Conservation (phyloP, 2,797 vertebrate genomes). For the Acanthis flammea region DNA sequence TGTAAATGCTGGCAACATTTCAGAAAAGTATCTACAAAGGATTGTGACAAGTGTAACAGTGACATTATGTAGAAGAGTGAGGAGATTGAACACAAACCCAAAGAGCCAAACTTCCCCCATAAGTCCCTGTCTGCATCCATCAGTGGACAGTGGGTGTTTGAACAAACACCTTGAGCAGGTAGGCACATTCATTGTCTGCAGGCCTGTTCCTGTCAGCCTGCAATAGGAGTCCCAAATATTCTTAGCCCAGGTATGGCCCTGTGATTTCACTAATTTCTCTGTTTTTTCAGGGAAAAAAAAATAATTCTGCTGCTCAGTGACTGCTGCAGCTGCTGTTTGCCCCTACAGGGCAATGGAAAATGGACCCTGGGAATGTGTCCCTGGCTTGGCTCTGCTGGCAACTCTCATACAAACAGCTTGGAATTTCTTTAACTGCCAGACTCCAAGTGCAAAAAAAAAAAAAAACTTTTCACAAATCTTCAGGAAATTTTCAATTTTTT, state of each 20-base stretch:
- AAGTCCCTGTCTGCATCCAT: background rate
- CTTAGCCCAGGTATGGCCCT: background rate
- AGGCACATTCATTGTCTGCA: background rate
- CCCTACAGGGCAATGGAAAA: background rate
- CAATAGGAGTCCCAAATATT: background rate
- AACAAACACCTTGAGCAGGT: background rate
- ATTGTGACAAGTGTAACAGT: background rate
- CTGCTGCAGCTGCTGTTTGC: background rate
- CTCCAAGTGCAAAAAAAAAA: background rate
- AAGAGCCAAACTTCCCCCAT: background rate
- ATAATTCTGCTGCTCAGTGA: background rate
- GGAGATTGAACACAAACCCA: background rate
- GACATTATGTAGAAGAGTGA: background rate
- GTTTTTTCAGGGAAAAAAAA: background rate
- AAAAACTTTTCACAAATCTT: background rate
- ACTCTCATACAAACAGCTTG: background rate
- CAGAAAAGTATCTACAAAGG: slow-evolving; percentile 11
- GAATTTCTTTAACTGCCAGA: background rate
- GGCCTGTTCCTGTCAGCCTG: background rate
- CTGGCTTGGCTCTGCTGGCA: background rate
- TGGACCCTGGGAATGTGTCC: background rate
- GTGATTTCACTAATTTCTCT: background rate
- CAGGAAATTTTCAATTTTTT: background rate
- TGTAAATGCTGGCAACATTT: slow-evolving; percentile 23
- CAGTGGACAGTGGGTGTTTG: background rate